These are phyloP conservation scores for Brachyhypopomus gauderio DNA, from an alignment of 2,113 vertebrate genomes.

Conservation along the genomic window DNA sequence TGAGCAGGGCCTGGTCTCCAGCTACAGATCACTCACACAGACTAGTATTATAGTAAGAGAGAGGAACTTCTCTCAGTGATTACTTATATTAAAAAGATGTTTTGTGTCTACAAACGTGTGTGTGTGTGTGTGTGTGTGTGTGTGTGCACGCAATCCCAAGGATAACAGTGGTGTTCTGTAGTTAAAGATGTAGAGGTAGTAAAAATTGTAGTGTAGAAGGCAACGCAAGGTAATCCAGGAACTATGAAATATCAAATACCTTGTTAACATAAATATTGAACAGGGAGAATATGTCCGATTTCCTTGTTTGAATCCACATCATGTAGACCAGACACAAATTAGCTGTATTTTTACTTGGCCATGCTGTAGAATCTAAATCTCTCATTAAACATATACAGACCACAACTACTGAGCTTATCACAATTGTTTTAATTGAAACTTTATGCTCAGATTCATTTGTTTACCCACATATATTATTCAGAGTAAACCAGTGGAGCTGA, in stretches of 20 bases:
- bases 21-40: constrained; percentile 53
- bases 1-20: constrained; percentile 52
- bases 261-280: neutral
- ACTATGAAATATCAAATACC: too few relatives aligned
- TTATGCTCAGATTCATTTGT: neutral
- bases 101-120: constrained; percentile 8
- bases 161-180: too few relatives aligned
- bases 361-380: neutral
- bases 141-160: too few relatives aligned
- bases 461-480: neutral
- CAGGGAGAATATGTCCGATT: neutral
- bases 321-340: neutral
- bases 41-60: neutral
- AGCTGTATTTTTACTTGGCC: too few relatives aligned
- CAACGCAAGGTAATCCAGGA: too few relatives aligned
- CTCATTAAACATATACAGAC: neutral
- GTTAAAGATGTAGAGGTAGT: too few relatives aligned
- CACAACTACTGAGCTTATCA: neutral
- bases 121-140: too few relatives aligned
- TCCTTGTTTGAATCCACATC: neutral
- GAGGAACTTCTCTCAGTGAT: constrained; percentile 20
- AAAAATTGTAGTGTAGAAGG: too few relatives aligned
- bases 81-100: neutral
- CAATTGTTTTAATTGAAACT: neutral
- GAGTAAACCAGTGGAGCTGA: constrained; percentile 14